Evolutionary conservation across 1,140 invertebrate species (phyloP), one percentile per base, ranked within the genome.

Genomic region (Subanguina moxae): DNA sequence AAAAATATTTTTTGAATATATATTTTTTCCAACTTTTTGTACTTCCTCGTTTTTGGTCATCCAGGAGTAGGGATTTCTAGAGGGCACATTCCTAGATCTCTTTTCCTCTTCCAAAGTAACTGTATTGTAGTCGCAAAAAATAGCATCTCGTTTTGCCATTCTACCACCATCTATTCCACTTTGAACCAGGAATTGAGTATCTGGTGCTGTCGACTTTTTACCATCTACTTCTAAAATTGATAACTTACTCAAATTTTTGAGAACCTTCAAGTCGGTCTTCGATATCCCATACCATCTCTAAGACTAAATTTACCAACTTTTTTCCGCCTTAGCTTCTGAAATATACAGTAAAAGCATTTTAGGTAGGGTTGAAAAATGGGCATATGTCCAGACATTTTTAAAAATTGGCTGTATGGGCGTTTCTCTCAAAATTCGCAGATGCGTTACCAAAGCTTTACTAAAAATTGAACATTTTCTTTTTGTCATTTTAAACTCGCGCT

Each of bases 11-110:
- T 61, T 61, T 61, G 30, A 0, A 19, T 61, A 1, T 61, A 61
- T 61, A 32, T 28, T 38, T 17, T 61, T 61, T 11, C 43, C 11
- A 45, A 13, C 11, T 52, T 52, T 25, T 52, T 8, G 3, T 52
- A 52, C 48, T 15, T 52, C 48, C 23, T 52, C 48, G 11, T 38
- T 38, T 11, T 38, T 38, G n/a, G 48, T 15, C 48, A 52, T 52
- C 48, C 48, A 52, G 48, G 48, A 52, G 23, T 52, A 52, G 48
- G 48, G 48, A 52, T 52, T 52, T 52, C 48, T 52, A 21, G 48
- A 52, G 8, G 48, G 48, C 48, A 1, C 48, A 52, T 25, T 52
- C n/a, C 48, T 25, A 7, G 48, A 19, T 15, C 48, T 19, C 15
- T 52, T 52, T 8, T 52, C 3, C 48, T 52, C 48, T 5, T 52